phyloP scores from a whole-genome alignment of 2,797 vertebrate genomes.

The Pangasius macronema region DNA sequence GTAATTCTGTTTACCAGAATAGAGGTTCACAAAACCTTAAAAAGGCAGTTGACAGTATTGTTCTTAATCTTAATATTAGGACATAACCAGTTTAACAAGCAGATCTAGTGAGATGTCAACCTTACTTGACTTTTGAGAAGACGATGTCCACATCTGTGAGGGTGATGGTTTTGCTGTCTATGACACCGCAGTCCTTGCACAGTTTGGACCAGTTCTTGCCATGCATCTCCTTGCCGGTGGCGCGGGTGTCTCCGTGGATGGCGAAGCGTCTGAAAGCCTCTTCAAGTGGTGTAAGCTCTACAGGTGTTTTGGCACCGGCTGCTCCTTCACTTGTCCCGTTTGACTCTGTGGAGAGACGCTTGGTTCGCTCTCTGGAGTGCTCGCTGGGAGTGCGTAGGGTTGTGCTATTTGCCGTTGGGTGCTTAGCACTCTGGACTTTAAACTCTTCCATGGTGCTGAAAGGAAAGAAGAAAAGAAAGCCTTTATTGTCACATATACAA shows the following conservation, averaged over 20 bases:
- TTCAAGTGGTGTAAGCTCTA: constrained; percentile 87
- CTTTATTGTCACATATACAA: background rate
- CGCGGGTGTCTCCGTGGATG: constrained; percentile 90
- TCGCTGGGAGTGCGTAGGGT: constrained; percentile 81
- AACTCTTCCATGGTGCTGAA: constrained; percentile 84
- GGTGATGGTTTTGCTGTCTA: constrained; percentile 89
- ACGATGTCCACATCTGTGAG: constrained; percentile 95
- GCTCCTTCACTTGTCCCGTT: constrained; percentile 85
- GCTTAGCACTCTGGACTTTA: constrained; percentile 82
- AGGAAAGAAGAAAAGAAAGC: background rate
- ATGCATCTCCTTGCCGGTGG: constrained; percentile 90
- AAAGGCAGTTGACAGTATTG: background rate
- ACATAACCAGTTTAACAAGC: background rate
- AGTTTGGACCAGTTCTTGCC: constrained; percentile 98
- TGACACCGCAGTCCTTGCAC: constrained; percentile 92
- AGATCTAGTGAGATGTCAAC: background rate
- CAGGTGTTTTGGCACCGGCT: constrained; percentile 69
- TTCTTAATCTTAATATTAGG: background rate
- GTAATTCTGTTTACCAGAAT: background rate
- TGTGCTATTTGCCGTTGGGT: constrained; percentile 71
- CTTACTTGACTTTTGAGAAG: constrained; percentile 99
- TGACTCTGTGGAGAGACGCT: constrained; percentile 83
- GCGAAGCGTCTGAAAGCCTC: constrained; percentile 92
- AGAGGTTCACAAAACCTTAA: background rate
- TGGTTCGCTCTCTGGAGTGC: constrained; percentile 80